These are phyloP conservation scores for Scaptomyza polygonia DNA, from an alignment of 2,888 invertebrate genomes.

Conservation along the genomic window DNA sequence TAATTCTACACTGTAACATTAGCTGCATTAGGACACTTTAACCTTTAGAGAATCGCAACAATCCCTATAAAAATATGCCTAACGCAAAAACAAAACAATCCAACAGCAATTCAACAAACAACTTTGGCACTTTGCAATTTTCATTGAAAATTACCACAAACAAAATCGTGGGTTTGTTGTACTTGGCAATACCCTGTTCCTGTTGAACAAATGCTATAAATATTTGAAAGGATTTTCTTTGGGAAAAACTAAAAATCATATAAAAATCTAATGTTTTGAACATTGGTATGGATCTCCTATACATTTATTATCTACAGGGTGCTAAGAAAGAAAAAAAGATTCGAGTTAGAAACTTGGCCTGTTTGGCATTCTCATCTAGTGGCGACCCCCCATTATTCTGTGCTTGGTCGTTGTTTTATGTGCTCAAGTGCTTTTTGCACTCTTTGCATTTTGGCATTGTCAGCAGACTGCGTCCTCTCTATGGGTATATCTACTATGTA, in stretches of 20 bases:
- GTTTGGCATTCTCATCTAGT: constrained; percentile 13
- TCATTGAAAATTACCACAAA: too few relatives aligned
- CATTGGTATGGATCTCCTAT: neutral
- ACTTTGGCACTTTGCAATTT: neutral
- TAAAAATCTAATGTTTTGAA: too few relatives aligned
- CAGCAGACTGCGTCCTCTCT: constrained; percentile 66
- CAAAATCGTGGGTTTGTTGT: too few relatives aligned
- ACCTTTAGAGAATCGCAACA: neutral
- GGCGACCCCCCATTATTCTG: constrained; percentile 1
- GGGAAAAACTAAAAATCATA: too few relatives aligned
- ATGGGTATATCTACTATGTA: constrained; percentile 11
- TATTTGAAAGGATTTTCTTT: too few relatives aligned
- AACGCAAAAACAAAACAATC: too few relatives aligned
- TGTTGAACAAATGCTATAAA: too few relatives aligned
- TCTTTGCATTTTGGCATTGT: constrained; percentile 76
- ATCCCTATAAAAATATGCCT: neutral
- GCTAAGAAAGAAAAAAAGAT: constrained; percentile 19
- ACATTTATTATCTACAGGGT: neutral
- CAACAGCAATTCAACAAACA: neutral
- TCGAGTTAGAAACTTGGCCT: constrained; percentile 5
- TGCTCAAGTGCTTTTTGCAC: constrained; percentile 69
- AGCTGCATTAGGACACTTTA: neutral
- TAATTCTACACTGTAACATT: neutral
- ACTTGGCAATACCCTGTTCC: too few relatives aligned
- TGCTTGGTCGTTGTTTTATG: constrained; percentile 35